Conservation (phyloP, 2,113 vertebrate genomes). For the Mustela lutreola region DNA sequence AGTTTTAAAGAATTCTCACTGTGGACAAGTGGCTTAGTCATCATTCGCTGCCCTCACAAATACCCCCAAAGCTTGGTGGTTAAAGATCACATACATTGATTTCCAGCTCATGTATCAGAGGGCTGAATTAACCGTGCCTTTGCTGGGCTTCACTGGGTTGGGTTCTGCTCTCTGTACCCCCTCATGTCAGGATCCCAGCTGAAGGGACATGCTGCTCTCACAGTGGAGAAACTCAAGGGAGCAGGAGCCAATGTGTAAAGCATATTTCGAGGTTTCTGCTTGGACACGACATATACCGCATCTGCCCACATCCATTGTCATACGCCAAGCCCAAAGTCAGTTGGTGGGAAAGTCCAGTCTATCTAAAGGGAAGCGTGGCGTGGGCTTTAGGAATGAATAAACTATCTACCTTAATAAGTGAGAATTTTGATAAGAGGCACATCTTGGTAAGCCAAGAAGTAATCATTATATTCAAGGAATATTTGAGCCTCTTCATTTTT, state of each 20-base stretch:
- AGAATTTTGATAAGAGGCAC: not conserved
- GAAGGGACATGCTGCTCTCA: not conserved
- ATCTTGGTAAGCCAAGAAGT: not conserved
- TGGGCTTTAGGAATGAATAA: not conserved
- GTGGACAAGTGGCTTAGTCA: not conserved
- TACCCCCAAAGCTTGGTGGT: not conserved
- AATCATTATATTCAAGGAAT: not conserved
- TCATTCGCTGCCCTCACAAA: not conserved
- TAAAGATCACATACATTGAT: not conserved
- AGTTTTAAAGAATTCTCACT: constrained; percentile 21
- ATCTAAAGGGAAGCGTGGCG: not conserved
- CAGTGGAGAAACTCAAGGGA: not conserved
- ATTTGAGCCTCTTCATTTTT: not conserved
- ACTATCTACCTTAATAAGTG: not conserved
- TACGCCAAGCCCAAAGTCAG: not conserved
- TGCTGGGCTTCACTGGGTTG: not conserved
- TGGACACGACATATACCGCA: not conserved
- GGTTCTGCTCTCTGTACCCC: not conserved
- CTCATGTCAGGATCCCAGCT: not conserved
- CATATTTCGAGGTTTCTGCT: not conserved
- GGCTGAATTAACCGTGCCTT: not conserved
- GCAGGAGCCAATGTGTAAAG: too few species aligned
- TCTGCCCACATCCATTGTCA: not conserved
- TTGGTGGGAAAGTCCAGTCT: not conserved
- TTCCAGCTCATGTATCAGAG: not conserved